phyloP scores from a whole-genome alignment of 2,888 invertebrate species.

The Cantharis flavilabris region DNA sequence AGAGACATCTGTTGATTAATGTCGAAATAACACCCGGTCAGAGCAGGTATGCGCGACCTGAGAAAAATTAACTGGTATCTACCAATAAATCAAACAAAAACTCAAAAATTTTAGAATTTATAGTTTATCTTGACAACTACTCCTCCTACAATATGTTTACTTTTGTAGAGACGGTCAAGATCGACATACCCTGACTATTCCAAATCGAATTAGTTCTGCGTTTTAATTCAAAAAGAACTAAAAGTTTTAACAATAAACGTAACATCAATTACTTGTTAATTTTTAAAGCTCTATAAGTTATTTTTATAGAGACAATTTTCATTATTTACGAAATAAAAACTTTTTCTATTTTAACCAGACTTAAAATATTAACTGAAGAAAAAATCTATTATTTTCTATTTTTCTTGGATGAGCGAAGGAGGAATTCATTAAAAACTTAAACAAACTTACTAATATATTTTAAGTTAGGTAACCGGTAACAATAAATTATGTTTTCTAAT shows the following conservation, averaged over 20 bases:
- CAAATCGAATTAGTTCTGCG: slow-evolving; percentile 26
- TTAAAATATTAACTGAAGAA: neutral
- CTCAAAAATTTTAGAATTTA: slow-evolving; percentile 48
- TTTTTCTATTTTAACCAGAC: neutral
- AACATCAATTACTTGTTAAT: slow-evolving; percentile 13
- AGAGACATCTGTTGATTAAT: slow-evolving; percentile 48
- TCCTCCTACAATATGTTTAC: slow-evolving; percentile 50
- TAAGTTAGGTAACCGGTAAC: neutral
- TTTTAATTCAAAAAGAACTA: slow-evolving; percentile 9
- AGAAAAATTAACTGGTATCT: slow-evolving; percentile 45
- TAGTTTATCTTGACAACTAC: slow-evolving; percentile 43
- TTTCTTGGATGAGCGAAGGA: neutral
- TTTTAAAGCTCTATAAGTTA: slow-evolving; percentile 17
- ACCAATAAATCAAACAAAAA: slow-evolving; percentile 50
- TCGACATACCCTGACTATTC: slow-evolving; percentile 15
- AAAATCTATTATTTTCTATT: neutral
- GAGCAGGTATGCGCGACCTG: slow-evolving; percentile 43
- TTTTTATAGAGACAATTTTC: slow-evolving; percentile 24
- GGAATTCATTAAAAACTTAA: neutral
- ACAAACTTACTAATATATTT: neutral
- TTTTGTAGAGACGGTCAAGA: slow-evolving; percentile 23
- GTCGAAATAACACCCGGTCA: slow-evolving; percentile 37
- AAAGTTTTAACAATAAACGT: slow-evolving; percentile 20
- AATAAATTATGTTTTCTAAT: neutral
- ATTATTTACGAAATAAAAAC: slow-evolving; percentile 3